Conservation (phyloP, 2,888 invertebrate genomes). For the Schizaphis graminum region DNA sequence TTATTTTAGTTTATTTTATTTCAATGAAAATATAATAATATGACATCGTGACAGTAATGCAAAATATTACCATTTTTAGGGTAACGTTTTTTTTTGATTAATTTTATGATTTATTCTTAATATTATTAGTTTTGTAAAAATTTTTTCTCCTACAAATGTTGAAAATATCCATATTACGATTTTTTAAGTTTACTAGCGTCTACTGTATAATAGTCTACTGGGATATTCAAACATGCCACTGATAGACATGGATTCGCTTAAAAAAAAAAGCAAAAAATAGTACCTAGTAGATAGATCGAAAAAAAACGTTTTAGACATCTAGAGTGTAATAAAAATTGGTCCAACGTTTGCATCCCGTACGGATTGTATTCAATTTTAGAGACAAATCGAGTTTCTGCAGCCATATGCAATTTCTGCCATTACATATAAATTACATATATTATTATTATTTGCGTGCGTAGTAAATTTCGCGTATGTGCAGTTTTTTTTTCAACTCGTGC, state of each 20-base stretch:
- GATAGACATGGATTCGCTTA: neutral
- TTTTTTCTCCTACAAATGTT: neutral
- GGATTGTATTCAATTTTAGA: slow-evolving; percentile 3
- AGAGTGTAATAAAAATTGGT: neutral
- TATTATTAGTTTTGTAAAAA: neutral
- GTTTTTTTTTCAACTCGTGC: neutral
- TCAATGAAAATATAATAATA: neutral
- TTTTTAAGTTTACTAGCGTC: neutral
- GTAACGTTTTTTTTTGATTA: neutral
- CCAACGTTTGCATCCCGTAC: neutral
- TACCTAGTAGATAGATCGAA: neutral
- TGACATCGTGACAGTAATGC: neutral
- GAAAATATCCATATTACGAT: neutral
- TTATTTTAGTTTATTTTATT: neutral
- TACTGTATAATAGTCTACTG: neutral
- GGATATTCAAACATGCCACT: neutral
- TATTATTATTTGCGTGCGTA: neutral
- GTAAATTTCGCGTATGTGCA: neutral
- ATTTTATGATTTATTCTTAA: neutral
- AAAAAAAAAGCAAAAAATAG: neutral
- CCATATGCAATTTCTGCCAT: neutral
- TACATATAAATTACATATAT: neutral
- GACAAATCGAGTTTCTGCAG: neutral
- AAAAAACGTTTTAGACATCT: neutral
- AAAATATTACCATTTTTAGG: neutral